phyloP scores from a whole-genome alignment of 1,140 invertebrate genomes.

The Lethrus apterus region DNA sequence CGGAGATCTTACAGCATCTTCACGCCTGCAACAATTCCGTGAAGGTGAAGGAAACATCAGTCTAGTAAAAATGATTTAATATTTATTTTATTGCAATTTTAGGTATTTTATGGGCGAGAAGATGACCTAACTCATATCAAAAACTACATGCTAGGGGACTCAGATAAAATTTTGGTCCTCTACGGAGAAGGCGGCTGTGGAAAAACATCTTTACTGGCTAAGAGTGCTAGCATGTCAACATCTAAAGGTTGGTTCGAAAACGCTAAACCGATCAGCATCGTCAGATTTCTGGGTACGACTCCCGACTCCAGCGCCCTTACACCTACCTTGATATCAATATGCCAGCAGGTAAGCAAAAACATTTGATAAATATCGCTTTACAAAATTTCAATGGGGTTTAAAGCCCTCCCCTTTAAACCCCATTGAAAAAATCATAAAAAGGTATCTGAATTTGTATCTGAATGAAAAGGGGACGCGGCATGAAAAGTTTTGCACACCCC shows the following conservation, averaged over 20 bases:
- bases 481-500: no score
- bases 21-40: slow-evolving; percentile 96
- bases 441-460: no score
- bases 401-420: not conserved
- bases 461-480: no score
- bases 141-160: slow-evolving; percentile 77
- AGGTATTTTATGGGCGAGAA: slow-evolving; percentile 91
- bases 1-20: slow-evolving; percentile 93
- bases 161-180: slow-evolving; percentile 84
- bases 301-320: slow-evolving; percentile 92
- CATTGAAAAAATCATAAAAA: no score
- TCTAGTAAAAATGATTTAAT: slow-evolving; percentile 2
- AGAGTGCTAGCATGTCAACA: slow-evolving; percentile 75
- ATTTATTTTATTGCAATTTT: no score
- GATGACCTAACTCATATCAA: slow-evolving; percentile 76
- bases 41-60: slow-evolving; percentile 46
- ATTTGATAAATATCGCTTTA: not conserved
- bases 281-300: slow-evolving; percentile 93
- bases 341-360: slow-evolving; percentile 66
- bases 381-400: not conserved
- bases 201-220: slow-evolving; percentile 92
- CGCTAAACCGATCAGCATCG: slow-evolving; percentile 75
- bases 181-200: slow-evolving; percentile 94
- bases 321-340: slow-evolving; percentile 90
- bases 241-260: slow-evolving; percentile 62